These are phyloP conservation scores for Aplodontia rufa DNA, from an alignment of 2,113 vertebrate species.

Conservation along the genomic window DNA sequence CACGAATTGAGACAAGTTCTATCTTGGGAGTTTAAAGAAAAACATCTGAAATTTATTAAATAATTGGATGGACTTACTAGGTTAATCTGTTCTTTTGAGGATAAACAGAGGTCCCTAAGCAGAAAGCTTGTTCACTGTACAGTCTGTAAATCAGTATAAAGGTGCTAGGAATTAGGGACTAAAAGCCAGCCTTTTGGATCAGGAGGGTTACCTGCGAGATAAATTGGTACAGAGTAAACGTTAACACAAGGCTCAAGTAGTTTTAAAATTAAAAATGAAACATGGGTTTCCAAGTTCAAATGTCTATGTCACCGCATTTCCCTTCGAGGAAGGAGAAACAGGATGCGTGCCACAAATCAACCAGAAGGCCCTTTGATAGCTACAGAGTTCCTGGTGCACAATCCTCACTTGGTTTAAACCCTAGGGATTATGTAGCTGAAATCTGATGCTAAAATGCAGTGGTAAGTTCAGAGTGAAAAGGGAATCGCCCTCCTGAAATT, in stretches of 20 bases:
- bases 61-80: background rate
- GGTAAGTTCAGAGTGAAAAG: background rate
- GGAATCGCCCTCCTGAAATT: background rate
- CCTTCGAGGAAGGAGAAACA: background rate
- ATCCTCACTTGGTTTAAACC: background rate
- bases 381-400: background rate
- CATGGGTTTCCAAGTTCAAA: background rate
- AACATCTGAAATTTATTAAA: background rate
- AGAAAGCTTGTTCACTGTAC: background rate
- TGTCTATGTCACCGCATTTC: background rate
- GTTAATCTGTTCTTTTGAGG: background rate
- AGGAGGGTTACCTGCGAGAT: background rate
- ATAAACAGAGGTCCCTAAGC: background rate
- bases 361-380: background rate
- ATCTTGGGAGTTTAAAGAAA: background rate
- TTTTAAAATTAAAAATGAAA: background rate
- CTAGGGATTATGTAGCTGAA: background rate
- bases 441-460: background rate
- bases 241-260: conserved; percentile 10
- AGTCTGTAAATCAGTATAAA: background rate
- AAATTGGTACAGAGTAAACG: background rate
- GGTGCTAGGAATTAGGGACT: background rate
- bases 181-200: conserved; percentile 4
- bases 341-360: background rate
- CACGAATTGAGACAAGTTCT: background rate